Evolutionary conservation across 2,888 invertebrate genomes (phyloP), one percentile per base, ranked within the genome.

Genomic region (Cynaeus angustus): DNA sequence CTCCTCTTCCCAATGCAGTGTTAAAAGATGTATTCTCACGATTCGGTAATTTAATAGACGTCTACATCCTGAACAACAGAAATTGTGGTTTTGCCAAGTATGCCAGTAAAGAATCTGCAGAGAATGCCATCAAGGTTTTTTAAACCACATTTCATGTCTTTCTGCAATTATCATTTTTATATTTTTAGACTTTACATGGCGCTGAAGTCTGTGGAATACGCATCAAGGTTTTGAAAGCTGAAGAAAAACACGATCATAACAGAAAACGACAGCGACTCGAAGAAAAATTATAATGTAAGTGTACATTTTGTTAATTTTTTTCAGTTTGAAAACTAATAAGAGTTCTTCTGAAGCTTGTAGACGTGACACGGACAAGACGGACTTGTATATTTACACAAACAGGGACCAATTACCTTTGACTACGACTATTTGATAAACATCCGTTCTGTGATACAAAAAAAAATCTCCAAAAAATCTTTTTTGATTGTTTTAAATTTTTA

Each of bases 81-180:
- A 97, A 95, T 80, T 96, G 95, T 84, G 97, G 97, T 0, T 97
- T 96, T 85, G 97, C 95, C 4, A 94, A 95, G 79, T 97, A 93
- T 85, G 92, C 95, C 1, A 88, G 87, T 52, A 88, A 87, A 59
- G 89, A 91, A 38, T 91, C 94, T 71, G 97, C 97, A 0, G 89
- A 91, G 75, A 88, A 89, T 77, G 95, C 95, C 0, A 93, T 94
- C 50, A 87, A 87, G 85, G 91, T 91, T 85, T 21, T 21, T 21
- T 21, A 4, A 21, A 21, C 4, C 21, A 21, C 4, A 21, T 21
- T 21, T 21, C 4, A n/a, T n/a, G n/a, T 21, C 4, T 21, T 33
- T 33, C 33, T 33, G 28, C 28, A 28, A 28, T 28, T 4, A 5
- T n/a, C 7, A 33, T 33, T 7, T 33, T 66, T 14, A 13, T 41